These are phyloP conservation scores for Xyrauchen texanus DNA, from an alignment of 2,113 vertebrate species.

Conservation along the genomic window DNA sequence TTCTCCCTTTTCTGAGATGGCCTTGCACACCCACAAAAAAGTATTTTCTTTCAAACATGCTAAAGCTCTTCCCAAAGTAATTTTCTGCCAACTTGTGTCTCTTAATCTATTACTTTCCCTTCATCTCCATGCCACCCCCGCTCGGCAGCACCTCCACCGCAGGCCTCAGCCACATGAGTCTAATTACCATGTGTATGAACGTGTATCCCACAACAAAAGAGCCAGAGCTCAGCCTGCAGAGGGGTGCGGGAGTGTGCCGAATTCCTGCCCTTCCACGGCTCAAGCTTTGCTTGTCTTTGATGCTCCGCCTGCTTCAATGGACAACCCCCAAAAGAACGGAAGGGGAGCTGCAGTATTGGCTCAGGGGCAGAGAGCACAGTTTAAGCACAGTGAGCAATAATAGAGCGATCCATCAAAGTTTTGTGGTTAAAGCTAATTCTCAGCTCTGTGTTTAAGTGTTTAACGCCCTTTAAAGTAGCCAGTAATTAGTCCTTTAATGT, in stretches of 20 bases:
- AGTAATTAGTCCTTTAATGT: slow-evolving; percentile 13
- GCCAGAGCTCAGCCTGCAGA: slow-evolving; percentile 38
- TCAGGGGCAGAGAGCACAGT: not conserved
- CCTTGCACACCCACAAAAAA: slow-evolving; percentile 21
- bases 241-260: slow-evolving; percentile 50
- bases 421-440: not conserved
- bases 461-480: not conserved
- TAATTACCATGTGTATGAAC: slow-evolving; percentile 68
- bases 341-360: not conserved
- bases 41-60: slow-evolving; percentile 13
- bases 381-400: not conserved
- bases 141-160: not conserved
- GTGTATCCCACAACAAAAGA: slow-evolving; percentile 59
- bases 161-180: slow-evolving; percentile 56
- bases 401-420: not conserved
- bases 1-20: not conserved
- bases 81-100: not conserved
- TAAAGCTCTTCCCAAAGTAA: slow-evolving; percentile 18
- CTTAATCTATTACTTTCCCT: slow-evolving; percentile 2
- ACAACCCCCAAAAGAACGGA: not conserved
- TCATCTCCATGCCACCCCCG: slow-evolving; percentile 34
- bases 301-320: slow-evolving; percentile 42
- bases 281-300: slow-evolving; percentile 43
- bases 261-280: slow-evolving; percentile 54
- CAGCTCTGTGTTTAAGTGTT: not conserved